Evolutionary conservation across 2,888 invertebrate genomes (phyloP).

Genomic region (Cyclophora albipunctata): DNA sequence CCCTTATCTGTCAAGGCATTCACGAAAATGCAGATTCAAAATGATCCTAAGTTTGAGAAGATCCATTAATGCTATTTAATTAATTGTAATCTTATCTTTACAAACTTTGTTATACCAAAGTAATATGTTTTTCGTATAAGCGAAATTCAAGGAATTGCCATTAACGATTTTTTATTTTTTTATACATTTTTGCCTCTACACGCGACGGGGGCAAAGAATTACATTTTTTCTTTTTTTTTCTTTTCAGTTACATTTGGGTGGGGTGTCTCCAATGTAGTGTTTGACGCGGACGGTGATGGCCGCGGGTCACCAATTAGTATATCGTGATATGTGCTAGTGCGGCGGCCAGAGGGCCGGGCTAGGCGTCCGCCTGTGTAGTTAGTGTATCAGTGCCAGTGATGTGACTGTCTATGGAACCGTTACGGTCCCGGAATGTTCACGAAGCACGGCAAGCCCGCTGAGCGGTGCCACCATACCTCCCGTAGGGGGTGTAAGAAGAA

Average conservation of each 20-base stretch:
- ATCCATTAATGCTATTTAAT: no score
- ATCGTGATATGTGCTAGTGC: constrained; percentile 55
- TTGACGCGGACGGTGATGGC: constrained; percentile 57
- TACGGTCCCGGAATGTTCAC: constrained; percentile 70
- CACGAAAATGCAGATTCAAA: no score
- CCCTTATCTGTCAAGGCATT: constrained; percentile 4
- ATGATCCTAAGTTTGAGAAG: no score
- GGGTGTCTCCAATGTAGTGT: constrained; percentile 44
- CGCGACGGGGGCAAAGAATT: constrained; percentile 29
- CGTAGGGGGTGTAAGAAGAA: constrained; percentile 70
- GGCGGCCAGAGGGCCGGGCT: constrained; percentile 50
- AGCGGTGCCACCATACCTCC: constrained; percentile 63
- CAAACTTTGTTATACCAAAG: background rate
- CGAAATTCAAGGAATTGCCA: no score
- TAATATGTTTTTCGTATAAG: background rate
- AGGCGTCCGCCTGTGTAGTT: constrained; percentile 37
- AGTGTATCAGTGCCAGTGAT: constrained; percentile 57
- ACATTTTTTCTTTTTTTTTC: constrained; percentile 66
- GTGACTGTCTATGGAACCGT: constrained; percentile 69
- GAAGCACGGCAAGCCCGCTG: constrained; percentile 67
- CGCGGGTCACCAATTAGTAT: constrained; percentile 52
- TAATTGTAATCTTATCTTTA: background rate
- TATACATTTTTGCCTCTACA: background rate
- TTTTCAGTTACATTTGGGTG: constrained; percentile 68
- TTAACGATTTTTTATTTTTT: constrained; percentile 1